Percentiles rank a stretch among this genome's conserved stretches.
These are phyloP conservation scores for Apis cerana DNA, from an alignment of 1,140 invertebrate species.

Conservation along the genomic window DNA sequence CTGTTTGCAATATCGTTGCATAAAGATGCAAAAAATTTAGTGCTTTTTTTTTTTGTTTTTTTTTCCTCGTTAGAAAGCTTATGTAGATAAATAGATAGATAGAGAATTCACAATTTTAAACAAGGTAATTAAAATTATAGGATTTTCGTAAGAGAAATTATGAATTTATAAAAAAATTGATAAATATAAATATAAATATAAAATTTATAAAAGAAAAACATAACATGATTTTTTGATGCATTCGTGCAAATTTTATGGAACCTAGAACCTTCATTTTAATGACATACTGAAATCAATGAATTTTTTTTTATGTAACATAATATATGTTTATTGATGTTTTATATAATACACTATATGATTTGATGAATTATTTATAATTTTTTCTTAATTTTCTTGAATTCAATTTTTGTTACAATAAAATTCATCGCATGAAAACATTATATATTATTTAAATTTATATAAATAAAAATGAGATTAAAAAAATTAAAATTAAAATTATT, in stretches of 20 bases:
- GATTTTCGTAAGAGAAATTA: not conserved
- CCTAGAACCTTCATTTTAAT: not conserved
- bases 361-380: too few relatives aligned
- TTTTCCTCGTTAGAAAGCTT: not conserved
- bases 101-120: too few relatives aligned
- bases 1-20: slow-evolving; percentile 10
- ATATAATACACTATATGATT: too few relatives aligned
- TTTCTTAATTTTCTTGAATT: too few relatives aligned
- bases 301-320: not conserved
- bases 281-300: not conserved
- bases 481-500: not conserved
- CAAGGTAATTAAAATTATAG: not conserved
- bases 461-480: too few relatives aligned
- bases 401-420: too few relatives aligned
- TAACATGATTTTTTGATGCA: not conserved
- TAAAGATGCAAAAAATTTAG: slow-evolving; percentile 1
- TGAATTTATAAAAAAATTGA: not conserved
- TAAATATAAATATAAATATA: not conserved
- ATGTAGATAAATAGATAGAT: too few relatives aligned
- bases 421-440: too few relatives aligned
- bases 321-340: too few relatives aligned
- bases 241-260: not conserved
- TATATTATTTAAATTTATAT: too few relatives aligned
- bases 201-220: not conserved
- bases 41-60: not conserved